Evolutionary conservation across 2,797 vertebrate species (phyloP), one percentile per base, ranked within the genome.

Genomic region (Nyctibius grandis): DNA sequence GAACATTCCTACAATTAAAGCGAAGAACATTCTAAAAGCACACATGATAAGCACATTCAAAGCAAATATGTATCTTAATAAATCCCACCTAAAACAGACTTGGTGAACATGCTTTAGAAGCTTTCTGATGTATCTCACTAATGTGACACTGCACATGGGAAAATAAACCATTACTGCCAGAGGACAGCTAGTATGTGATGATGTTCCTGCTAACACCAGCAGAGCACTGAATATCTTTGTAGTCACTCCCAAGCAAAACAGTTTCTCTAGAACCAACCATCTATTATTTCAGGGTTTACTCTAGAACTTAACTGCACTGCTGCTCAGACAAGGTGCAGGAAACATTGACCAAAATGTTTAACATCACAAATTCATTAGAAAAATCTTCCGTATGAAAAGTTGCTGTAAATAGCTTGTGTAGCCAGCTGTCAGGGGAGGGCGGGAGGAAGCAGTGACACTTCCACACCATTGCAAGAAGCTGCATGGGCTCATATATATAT

Each of bases 401-500:
- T 70, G 36, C 36, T 44, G 19, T 23, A 68, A 75, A 6, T 22
- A 57, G 5, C 23, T 53, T 22, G 13, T 15, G 26, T 19, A 57
- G 54, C 18, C 21, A 8, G 21, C 6, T 3, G 11, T 63, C 3
- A 26, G 0, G 1, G n/a, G 28, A 9, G 22, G 28, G 44, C 22
- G 23, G 65, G 17, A 88, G 26, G 61, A 54, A 72, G 36, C 6
- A 94, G 53, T 29, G 34, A 63, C 28, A 73, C 64, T 44, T 79
- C 25, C 50, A 80, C 31, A 65, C 8, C 40, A 54, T 53, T 79
- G 13, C 2, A 5, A 68, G 45, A 61, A 73, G 70, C 28, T 73
- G 15, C 8, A 11, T 1, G 0, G 14, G 44, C 33, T 67, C 7
- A 15, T 42, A 3, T 12, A 29, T 8, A 15, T 21, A 6, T 15